Evolutionary conservation across 2,888 invertebrate species (phyloP).

Genomic region (Pyrrhosoma nymphula): DNA sequence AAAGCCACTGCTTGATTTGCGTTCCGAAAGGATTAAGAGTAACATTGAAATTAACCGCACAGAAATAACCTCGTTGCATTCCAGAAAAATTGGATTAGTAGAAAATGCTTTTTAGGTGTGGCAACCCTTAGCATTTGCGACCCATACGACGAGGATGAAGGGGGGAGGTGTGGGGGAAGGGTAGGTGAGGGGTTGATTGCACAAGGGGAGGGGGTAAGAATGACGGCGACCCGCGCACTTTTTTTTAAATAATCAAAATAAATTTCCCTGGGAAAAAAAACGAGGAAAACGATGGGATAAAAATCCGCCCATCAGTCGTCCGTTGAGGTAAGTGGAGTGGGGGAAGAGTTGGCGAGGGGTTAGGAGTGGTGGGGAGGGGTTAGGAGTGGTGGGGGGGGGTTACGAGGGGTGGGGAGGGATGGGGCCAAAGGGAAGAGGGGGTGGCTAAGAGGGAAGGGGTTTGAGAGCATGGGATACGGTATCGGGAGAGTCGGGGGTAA

Average conservation of each 20-base stretch:
- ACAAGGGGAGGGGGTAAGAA: background rate
- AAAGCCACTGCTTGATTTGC: too few species aligned
- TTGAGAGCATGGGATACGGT: background rate
- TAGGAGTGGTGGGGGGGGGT: background rate
- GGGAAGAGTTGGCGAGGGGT: background rate
- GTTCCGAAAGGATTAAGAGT: too few species aligned
- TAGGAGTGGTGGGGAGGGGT: background rate
- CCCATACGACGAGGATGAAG: background rate
- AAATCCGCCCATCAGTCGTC: background rate
- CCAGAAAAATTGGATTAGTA: too few species aligned
- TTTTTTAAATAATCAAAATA: slow-evolving; percentile 28
- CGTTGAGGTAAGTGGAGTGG: background rate
- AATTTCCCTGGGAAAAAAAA: background rate
- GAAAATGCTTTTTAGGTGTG: background rate
- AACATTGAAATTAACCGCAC: too few species aligned
- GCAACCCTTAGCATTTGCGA: background rate
- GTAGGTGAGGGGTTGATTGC: background rate
- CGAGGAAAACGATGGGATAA: background rate
- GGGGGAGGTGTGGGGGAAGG: background rate
- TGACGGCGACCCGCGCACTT: background rate
- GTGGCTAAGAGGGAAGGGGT: background rate
- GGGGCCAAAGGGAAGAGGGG: background rate
- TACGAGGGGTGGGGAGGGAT: background rate
- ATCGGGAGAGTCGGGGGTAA: background rate
- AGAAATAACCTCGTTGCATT: too few species aligned